Base-by-base conservation (phyloP, 2,888 invertebrate genomes). In the Pollenia amentaria region DNA sequence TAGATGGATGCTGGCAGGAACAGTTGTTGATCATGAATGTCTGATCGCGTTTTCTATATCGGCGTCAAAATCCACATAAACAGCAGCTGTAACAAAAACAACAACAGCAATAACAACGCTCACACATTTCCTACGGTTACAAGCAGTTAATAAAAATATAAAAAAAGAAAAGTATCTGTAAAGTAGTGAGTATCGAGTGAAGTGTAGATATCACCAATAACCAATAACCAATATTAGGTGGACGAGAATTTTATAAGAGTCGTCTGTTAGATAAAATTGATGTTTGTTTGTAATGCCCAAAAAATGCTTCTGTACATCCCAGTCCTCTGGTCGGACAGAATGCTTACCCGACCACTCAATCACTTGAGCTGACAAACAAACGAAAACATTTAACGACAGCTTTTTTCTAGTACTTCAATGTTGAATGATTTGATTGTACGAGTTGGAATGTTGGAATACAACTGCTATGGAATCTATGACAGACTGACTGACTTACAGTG, bases 41-140 rank as follows among this genome's bases (percentile, higher is more conserved):
- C 86, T 79, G 86, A 79, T 87, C 83, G 86, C 86, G 83, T 87
- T 87, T 87, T 83, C 86, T 80, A 83, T 87, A 87, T 87, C 86
- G 86, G 83, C 86, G 86, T 87, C 83, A 87, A 80, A 87, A 76
- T 87, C 57, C 86, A 80, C 76, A 87, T 76, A 75, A 79, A 70
- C 86, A 76, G 83, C 83, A 83, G 83, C 86, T 83, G 86, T 76
- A 78, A 72, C 46, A 79, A 51, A 83, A 64, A 40, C 75, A 69
- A 75, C 84, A 77, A 65, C 42, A 55, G 67, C 62, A 75, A 67
- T 53, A 75, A 62, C 70, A 87, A 80, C 83, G 79, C 86, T 83
- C 86, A 83, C 83, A 87, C 86, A 80, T 83, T 87, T 87, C 83
- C 86, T 79, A 83, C 65, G 83, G 76, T 67, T 75, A 80, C 53